Base-by-base conservation (phyloP, 2,888 invertebrate species). In the Standfussiana lucernea region DNA sequence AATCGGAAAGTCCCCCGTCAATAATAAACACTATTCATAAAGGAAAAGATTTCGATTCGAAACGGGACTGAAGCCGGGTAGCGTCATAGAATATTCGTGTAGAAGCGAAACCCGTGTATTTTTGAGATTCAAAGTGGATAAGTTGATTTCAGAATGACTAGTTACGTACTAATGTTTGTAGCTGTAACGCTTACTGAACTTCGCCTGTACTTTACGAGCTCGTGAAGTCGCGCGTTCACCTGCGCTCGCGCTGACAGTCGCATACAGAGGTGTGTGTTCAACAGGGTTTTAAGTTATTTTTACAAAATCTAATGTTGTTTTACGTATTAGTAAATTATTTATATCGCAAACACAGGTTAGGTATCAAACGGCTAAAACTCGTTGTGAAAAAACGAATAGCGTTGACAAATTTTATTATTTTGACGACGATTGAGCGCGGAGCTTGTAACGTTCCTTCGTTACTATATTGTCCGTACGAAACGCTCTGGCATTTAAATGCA, bases 141-240 rank as follows among this genome's bases (percentile, higher is more conserved):
- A n/a, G 56, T 56, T 56, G 15, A 28, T 56, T 28, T 18, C 8
- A 28, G 3, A 28, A 28, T 53, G 13, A 56, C 13, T 28, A 15
- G 7, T n/a, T n/a, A n/a, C n/a, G n/a, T 15, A 15, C 7, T 56
- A 50, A 18, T 56, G 7, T 18, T 56, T 56, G 28, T 18, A 56
- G 7, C 15, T 56, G n/a, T 11, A 50, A 50, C 11, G 50, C 24
- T 50, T 50, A 11, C 10, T n/a, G n/a, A 53, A 50, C 50, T 50
- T n/a, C 75, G 85, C 80, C 80, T 83, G 82, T 87, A 81, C 86
- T 93, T 92, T 92, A 93, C 89, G 91, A 90, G 85, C 86, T 90
- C 91, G 90, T 88, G 85, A 94, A 93, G 91, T 92, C 86, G 80
- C 84, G 74, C 81, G 89, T 87, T 92, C 93, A 94, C 93, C 93